Conservation (phyloP, 2,113 vertebrate genomes). For the Serinus canaria region DNA sequence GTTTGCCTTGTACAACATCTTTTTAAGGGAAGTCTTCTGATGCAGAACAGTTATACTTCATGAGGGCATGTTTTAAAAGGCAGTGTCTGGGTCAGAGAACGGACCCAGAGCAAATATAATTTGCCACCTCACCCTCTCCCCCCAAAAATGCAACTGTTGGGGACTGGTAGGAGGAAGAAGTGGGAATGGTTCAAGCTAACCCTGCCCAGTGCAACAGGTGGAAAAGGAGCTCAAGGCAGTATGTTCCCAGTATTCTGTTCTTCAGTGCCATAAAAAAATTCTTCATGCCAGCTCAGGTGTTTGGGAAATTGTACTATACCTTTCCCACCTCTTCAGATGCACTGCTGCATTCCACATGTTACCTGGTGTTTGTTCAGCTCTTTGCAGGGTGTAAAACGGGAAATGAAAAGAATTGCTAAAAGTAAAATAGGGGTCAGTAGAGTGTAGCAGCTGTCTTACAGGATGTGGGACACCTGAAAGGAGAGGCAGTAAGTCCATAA, state of each 20-base stretch:
- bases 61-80: background rate
- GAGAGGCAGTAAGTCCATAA: background rate
- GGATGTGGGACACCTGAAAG: background rate
- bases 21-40: background rate
- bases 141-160: fast-evolving
- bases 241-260: background rate
- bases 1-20: background rate
- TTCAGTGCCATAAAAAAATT: background rate
- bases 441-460: background rate
- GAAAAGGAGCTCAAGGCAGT: background rate
- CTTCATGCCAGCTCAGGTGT: background rate
- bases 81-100: background rate
- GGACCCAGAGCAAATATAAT: background rate
- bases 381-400: background rate
- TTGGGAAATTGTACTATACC: background rate
- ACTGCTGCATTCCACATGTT: background rate
- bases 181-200: background rate
- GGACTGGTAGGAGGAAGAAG: background rate
- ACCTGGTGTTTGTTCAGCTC: background rate
- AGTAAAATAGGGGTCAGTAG: background rate
- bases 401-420: background rate
- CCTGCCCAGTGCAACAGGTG: background rate
- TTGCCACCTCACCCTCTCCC: background rate
- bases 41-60: background rate
- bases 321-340: background rate